Evolutionary conservation across 2,113 vertebrate species (phyloP).

Genomic region (Dasyurus viverrinus): DNA sequence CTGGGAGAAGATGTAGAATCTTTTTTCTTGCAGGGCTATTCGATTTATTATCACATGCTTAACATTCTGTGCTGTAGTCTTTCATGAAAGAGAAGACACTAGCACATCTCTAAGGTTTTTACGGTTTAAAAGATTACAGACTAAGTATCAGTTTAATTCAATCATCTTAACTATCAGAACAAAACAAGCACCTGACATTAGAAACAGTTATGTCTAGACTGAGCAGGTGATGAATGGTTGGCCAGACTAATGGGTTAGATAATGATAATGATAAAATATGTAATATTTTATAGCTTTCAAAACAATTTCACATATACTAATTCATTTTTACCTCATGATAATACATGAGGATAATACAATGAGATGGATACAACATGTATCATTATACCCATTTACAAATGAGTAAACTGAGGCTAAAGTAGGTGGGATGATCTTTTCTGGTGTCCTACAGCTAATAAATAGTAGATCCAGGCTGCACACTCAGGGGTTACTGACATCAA

Average conservation of each 20-base stretch:
- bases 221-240: background rate
- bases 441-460: background rate
- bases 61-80: constrained; percentile 26
- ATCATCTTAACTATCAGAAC: rapidly evolving
- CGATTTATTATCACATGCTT: background rate
- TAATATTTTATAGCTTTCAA: background rate
- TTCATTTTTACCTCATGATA: background rate
- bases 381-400: background rate
- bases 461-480: background rate
- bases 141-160: too few species aligned
- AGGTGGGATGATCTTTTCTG: background rate
- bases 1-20: background rate
- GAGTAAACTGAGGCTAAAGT: background rate
- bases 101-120: background rate
- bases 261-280: background rate
- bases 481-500: background rate
- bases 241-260: background rate
- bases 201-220: background rate
- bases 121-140: background rate
- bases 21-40: constrained; percentile 62
- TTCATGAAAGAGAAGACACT: constrained; percentile 48
- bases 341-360: background rate
- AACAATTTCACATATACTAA: background rate
- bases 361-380: background rate
- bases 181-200: background rate